A percentile compares a stretch with the other conserved stretches of the same genome.
Conservation (phyloP, 2,113 vertebrate genomes). For the Orycteropus afer region DNA sequence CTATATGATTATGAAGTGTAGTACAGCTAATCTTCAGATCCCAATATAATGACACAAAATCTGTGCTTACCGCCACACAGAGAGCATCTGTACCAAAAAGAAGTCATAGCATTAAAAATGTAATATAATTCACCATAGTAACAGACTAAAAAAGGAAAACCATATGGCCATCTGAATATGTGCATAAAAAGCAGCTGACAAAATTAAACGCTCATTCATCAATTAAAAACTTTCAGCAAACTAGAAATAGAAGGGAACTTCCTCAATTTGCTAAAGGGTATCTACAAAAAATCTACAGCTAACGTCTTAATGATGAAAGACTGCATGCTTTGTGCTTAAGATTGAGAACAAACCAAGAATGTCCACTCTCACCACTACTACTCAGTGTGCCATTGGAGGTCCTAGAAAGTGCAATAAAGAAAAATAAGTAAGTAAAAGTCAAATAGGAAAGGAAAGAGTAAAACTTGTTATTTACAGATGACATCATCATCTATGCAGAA, state of each 20-base stretch:
- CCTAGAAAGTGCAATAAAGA: background rate
- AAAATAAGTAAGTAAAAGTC: background rate
- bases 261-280: background rate
- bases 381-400: rapidly evolving
- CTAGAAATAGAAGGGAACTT: background rate
- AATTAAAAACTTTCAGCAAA: background rate
- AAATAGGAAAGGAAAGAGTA: background rate
- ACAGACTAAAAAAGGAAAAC: constrained; percentile 62
- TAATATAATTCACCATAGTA: background rate
- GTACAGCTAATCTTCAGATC: background rate
- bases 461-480: background rate
- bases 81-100: background rate
- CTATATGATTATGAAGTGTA: background rate
- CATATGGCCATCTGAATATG: constrained; percentile 41
- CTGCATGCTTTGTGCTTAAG: too few relatives aligned
- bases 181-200: constrained; percentile 50
- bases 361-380: background rate
- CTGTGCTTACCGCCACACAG: background rate
- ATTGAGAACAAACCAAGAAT: background rate
- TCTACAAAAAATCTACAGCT: background rate
- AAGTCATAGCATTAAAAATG: background rate
- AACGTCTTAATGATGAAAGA: rapidly evolving
- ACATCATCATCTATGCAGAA: background rate
- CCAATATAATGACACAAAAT: background rate
- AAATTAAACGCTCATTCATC: constrained; percentile 48